Evolutionary conservation across 1,140 invertebrate genomes (phyloP), one percentile per base, ranked within the genome.

Genomic region (Ostrea denselamellosa): DNA sequence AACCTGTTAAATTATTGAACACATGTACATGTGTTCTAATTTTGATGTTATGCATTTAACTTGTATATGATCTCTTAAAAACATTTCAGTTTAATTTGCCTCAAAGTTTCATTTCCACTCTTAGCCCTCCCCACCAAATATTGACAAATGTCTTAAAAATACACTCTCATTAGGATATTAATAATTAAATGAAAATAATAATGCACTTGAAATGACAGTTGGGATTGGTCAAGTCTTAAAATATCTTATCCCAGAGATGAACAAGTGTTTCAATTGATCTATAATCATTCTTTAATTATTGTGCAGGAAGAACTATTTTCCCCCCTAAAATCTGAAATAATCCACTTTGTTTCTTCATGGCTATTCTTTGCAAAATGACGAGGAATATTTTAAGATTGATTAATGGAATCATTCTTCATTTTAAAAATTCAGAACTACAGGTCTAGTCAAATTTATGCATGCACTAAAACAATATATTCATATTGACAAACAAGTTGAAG

Each of bases 391-490:
- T 77, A 71, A 71, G 68, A 71, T 34, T 28, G 28, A 25, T 77
- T 77, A 28, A 77, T 77, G 68, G 68, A 28, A 25, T 12, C 28
- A 34, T 25, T 10, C 28, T 77, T 17, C 25, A 22, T 14, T 77
- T 77, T 77, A 77, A 77, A 77, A 62, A 62, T 14, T 77, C 68
- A 77, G 25, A 77, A 44, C 22, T 5, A 62, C 17, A 62, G n/a
- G n/a, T 19, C n/a, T 17, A 77, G 68, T 25, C 12, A 44, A 77
- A 77, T 77, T 77, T 77, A 77, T 77, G 28, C 68, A 77, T 14
- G 68, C 68, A 77, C 68, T 77, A 77, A 77, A 77, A 77, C 68
- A 77, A 77, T 77, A 77, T 77, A 77, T 77, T 77, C 68, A 77
- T 77, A 77, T 77, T 77, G 68, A 77, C 68, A 77, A 77, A 34